Base-by-base conservation (phyloP, 2,797 vertebrate species). In the Spinibarbus caldwelli region DNA sequence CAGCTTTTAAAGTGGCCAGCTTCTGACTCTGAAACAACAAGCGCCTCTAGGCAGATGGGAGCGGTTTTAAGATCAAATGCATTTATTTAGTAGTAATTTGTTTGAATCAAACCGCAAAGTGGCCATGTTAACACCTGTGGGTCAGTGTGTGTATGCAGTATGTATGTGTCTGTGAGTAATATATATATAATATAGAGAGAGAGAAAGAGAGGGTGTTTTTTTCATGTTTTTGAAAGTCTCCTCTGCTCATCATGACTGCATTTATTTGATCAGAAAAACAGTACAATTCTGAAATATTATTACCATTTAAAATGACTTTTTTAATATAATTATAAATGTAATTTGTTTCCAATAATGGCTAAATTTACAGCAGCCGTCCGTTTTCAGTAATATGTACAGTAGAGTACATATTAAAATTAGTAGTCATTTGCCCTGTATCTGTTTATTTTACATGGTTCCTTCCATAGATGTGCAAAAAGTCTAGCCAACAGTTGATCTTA, bases 21-120 rank as follows among this genome's bases (percentile, higher is more conserved):
- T 71, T 82, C 47, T 31, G 12, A 81, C 26, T 68, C 45, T 52
- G 29, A 17, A 34, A 31, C 71, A 73, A 34, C 31, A 67, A 36
- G 64, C 17, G 64, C 17, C 64, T 19, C 31, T 34, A 73, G 71
- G 43, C 6, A n/a, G 12, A 67, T 70, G 14, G 15, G 47, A 36
- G 14, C 41, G 34, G 47, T 41, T 80, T 80, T 57, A 57, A 70
- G 34, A 81, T 54, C 23, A 70, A 41, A 41, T 57, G 19, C 31
- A 6, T 75, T 36, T 52, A 23, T 52, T 76, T 38, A 76, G 49
- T 57, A 36, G 31, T 2, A 17, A 54, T 76, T n/a, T 7, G 3
- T 38, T 36, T 54, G 6, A 76, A 76, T 76, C 34, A 36, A 36
- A 75, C 10, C 0, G 21, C 10, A 76, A 76, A n/a, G 47, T 36